Evolutionary conservation across 2,113 vertebrate genomes (phyloP).

Genomic region (Hippocampus barbouri): DNA sequence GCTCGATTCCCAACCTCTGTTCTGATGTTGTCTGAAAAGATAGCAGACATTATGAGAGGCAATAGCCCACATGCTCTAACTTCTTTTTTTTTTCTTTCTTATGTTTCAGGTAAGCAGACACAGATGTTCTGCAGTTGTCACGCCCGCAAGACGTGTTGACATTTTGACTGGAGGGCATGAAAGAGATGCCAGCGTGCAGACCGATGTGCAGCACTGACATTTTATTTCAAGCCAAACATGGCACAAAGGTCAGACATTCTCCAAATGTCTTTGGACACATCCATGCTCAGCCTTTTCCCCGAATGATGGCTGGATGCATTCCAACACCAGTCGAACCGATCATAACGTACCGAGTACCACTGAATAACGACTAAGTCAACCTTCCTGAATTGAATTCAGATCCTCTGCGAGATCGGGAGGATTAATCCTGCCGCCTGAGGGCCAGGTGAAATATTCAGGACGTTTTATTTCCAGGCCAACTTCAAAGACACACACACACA

Average conservation of each 20-base stretch:
- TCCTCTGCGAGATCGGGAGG: slow-evolving; percentile 17
- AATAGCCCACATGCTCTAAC: slow-evolving; percentile 1
- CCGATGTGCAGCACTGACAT: not conserved
- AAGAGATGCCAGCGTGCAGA: not conserved
- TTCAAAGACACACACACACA: slow-evolving; percentile 20
- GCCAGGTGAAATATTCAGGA: slow-evolving; percentile 53
- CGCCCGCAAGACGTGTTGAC: slow-evolving; percentile 10
- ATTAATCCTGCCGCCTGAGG: slow-evolving; percentile 36
- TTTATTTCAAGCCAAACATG: slow-evolving; percentile 12
- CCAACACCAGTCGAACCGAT: not conserved
- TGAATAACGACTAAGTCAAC: slow-evolving; percentile 10
- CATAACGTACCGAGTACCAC: not conserved
- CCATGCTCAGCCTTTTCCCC: not conserved
- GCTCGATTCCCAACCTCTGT: not conserved
- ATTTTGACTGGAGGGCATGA: slow-evolving; percentile 23
- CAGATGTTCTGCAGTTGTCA: slow-evolving; percentile 1
- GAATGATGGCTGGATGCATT: not conserved
- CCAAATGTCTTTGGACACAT: not conserved
- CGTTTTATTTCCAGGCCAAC: slow-evolving; percentile 41
- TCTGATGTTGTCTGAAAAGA: slow-evolving; percentile 9
- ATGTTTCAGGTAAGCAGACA: slow-evolving; percentile 2
- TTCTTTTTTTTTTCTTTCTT: not conserved
- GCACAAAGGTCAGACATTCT: slow-evolving; percentile 9
- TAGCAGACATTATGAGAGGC: not conserved
- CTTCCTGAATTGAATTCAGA: slow-evolving; percentile 17